Evolutionary conservation across 2,797 vertebrate species (phyloP).

Genomic region (Siniperca obscura): DNA sequence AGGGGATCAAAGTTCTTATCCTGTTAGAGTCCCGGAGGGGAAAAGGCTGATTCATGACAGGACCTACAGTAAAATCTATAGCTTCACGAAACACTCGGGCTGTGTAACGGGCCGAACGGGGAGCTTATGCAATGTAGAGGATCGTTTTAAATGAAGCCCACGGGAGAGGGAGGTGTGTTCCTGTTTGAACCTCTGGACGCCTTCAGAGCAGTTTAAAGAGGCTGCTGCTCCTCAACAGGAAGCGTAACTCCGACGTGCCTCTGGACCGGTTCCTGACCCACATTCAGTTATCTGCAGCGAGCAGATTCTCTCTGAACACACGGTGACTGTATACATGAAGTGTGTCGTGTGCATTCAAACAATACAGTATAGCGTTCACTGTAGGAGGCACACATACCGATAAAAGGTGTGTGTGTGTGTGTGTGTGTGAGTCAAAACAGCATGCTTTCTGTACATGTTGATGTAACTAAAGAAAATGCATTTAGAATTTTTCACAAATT

Average conservation of each 20-base stretch:
- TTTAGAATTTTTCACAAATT: too few relatives aligned
- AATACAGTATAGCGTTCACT: not conserved
- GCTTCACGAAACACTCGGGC: not conserved
- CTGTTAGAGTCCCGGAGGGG: not conserved
- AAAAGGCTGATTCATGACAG: not conserved
- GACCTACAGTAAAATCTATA: not conserved
- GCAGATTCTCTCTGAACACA: slow-evolving; percentile 33
- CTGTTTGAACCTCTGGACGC: not conserved
- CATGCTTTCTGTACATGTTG: not conserved
- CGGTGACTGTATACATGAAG: not conserved
- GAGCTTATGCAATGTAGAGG: not conserved
- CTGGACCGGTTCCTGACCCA: slow-evolving; percentile 50
- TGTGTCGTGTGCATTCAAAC: not conserved
- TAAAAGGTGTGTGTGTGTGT: not conserved
- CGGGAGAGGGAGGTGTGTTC: not conserved
- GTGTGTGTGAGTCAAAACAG: too few relatives aligned
- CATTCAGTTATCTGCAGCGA: slow-evolving; percentile 56
- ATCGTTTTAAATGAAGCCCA: not conserved
- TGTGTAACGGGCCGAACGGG: not conserved
- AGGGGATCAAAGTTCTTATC: slow-evolving; percentile 22
- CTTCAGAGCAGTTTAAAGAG: not conserved
- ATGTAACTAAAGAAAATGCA: too few relatives aligned
- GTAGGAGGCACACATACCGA: not conserved
- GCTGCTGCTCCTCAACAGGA: slow-evolving; percentile 5
- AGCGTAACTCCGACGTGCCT: slow-evolving; percentile 12